Evolutionary conservation across 2,888 invertebrate species (phyloP).

Genomic region (Nomada fabriciana): DNA sequence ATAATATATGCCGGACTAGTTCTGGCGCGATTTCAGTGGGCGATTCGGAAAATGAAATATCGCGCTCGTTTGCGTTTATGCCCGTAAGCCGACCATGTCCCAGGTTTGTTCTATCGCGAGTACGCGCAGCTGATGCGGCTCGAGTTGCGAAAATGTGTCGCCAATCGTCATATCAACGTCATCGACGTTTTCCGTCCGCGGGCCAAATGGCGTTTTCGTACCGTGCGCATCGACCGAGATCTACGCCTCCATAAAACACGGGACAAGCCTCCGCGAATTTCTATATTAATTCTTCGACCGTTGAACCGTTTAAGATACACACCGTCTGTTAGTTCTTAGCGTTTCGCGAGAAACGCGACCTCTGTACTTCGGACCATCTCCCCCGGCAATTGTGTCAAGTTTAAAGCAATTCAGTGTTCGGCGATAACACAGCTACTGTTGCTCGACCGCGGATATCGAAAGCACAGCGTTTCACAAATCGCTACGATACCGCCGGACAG

Average conservation of each 20-base stretch:
- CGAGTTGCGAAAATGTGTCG: neutral
- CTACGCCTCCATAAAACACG: constrained; percentile 36
- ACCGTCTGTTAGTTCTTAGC: neutral
- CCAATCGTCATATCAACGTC: constrained; percentile 20
- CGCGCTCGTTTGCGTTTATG: neutral
- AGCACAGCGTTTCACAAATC: no score
- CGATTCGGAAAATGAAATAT: constrained; percentile 18
- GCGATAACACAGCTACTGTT: neutral
- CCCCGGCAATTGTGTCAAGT: constrained; percentile 42
- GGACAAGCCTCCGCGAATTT: constrained; percentile 53
- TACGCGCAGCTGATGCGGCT: neutral
- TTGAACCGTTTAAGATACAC: neutral
- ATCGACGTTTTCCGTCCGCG: constrained; percentile 10
- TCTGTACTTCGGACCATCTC: neutral
- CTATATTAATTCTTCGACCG: neutral
- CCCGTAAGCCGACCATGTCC: neutral
- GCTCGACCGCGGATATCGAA: no score
- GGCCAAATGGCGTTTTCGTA: constrained; percentile 53
- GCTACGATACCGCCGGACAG: neutral
- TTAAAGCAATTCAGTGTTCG: constrained; percentile 24
- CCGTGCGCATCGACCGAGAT: constrained; percentile 59
- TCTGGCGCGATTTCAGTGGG: constrained; percentile 17
- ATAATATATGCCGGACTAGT: constrained; percentile 23
- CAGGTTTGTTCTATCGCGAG: no score
- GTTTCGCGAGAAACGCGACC: constrained; percentile 3